Percentiles rank a stretch among this genome's conserved stretches.
Conservation (phyloP, 37 sponge, comb jelly and placozoan species). For the Geodia barretti region DNA sequence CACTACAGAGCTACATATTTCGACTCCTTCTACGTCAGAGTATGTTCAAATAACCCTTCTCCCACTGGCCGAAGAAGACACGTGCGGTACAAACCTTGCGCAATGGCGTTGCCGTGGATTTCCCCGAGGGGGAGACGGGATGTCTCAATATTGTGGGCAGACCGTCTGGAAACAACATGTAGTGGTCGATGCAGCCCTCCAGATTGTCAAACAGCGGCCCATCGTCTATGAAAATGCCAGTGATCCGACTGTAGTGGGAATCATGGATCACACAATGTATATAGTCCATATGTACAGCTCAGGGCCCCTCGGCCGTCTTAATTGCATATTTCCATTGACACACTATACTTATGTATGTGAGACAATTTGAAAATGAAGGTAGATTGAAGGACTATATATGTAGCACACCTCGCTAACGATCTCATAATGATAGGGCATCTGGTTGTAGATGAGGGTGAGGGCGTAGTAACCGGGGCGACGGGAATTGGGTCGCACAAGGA, state of each 20-base stretch:
- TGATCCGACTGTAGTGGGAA: not conserved
- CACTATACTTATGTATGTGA: not conserved
- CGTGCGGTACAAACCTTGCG: too few relatives aligned
- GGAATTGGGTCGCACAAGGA: constrained; percentile 83
- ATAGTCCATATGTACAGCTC: not conserved
- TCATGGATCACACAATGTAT: too few relatives aligned
- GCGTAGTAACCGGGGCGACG: constrained; percentile 78
- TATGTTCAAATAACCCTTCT: too few relatives aligned
- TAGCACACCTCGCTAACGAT: constrained; percentile 74
- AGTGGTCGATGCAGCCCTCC: constrained; percentile 66
- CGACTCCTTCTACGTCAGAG: too few relatives aligned
- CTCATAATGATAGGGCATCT: constrained; percentile 87
- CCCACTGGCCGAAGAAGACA: too few relatives aligned
- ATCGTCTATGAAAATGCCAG: constrained; percentile 79
- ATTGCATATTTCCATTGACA: too few relatives aligned
- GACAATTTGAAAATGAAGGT: not conserved
- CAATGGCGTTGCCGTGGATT: not conserved
- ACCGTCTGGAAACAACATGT: constrained; percentile 90
- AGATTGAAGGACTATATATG: not conserved
- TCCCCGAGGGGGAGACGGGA: constrained; percentile 59
- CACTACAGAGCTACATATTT: too few relatives aligned
- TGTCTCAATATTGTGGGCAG: constrained; percentile 72
- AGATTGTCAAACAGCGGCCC: constrained; percentile 78
- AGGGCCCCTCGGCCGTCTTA: too few relatives aligned
- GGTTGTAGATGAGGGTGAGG: constrained; percentile 71